These are phyloP conservation scores for Taeniopygia guttata DNA, from an alignment of 2,797 vertebrate species.

Conservation along the genomic window DNA sequence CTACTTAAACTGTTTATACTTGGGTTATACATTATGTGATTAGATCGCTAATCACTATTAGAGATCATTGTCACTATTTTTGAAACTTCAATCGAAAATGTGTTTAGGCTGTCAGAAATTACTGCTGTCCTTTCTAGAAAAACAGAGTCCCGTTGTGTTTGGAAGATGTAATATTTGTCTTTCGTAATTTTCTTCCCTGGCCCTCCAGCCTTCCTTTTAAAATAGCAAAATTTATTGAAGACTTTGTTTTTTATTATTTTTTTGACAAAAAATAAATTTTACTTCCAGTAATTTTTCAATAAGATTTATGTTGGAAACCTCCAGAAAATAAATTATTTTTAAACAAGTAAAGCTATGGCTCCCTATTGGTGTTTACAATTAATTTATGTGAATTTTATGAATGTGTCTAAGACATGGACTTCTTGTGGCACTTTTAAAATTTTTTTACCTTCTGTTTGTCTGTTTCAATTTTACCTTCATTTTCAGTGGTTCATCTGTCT, in stretches of 20 bases:
- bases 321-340: not conserved
- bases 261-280: not conserved
- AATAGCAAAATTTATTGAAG: not conserved
- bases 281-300: not conserved
- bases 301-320: not conserved
- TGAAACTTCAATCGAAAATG: not conserved
- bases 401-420: not conserved
- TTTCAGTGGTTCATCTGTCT: not conserved
- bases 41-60: not conserved
- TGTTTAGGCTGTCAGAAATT: not conserved
- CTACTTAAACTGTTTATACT: not conserved
- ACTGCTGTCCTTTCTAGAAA: not conserved
- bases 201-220: not conserved
- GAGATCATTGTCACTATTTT: not conserved
- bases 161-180: not conserved
- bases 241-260: accelerated
- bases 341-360: not conserved
- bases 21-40: not conserved
- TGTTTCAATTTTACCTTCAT: not conserved
- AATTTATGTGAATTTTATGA: not conserved
- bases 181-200: not conserved
- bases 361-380: not conserved
- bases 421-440: not conserved
- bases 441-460: not conserved
- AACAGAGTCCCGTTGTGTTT: not conserved